phyloP scores from a whole-genome alignment of 2,888 invertebrate species.

The Fragum sueziense region DNA sequence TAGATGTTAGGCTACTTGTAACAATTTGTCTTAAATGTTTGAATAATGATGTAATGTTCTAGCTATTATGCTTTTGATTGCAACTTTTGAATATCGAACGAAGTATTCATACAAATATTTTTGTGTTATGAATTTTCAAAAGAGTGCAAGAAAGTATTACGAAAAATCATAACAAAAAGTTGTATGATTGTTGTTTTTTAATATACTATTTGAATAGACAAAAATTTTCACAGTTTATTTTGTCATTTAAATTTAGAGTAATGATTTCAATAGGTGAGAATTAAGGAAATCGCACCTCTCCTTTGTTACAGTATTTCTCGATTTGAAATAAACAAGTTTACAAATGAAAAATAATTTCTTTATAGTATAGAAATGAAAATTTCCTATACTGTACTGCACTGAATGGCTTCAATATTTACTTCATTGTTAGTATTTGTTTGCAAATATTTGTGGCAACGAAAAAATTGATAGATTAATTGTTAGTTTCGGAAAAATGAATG shows the following conservation, averaged over 20 bases:
- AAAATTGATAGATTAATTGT: neutral
- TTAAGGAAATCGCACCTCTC: neutral
- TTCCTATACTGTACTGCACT: neutral
- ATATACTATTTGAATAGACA: neutral
- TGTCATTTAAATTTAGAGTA: neutral
- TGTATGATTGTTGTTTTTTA: neutral
- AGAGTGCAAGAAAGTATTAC: too few species aligned
- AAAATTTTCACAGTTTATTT: slow-evolving; percentile 2
- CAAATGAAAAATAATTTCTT: neutral
- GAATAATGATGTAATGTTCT: too few species aligned
- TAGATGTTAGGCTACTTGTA: too few species aligned
- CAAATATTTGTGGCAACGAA: neutral
- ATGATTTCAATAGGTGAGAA: neutral
- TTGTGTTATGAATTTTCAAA: too few species aligned
- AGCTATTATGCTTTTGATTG: too few species aligned
- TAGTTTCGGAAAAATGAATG: neutral
- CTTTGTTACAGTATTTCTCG: neutral
- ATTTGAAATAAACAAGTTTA: neutral
- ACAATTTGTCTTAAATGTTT: too few species aligned
- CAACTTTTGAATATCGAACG: too few species aligned
- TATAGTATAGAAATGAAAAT: neutral
- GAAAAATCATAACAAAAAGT: neutral
- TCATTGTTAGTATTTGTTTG: neutral
- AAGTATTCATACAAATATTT: too few species aligned
- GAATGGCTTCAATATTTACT: neutral